Conservation (phyloP, 2,797 vertebrate species). For the Eupleurogrammus muticus region DNA sequence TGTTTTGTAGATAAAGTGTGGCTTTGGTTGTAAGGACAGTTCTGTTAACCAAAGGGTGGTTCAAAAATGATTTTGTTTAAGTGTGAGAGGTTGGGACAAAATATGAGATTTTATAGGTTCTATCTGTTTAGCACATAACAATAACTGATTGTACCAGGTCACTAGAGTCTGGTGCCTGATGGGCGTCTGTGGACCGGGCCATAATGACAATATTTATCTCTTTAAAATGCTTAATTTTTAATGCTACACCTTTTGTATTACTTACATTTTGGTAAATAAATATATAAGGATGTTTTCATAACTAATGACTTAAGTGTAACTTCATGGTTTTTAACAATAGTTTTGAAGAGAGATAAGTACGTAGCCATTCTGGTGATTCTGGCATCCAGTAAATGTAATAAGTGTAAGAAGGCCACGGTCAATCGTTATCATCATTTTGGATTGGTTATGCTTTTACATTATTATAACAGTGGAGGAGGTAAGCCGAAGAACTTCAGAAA, state of each 20-base stretch:
- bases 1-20: constrained; percentile 28
- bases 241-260: not conserved
- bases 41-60: not conserved
- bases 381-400: constrained; percentile 10
- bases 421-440: not conserved
- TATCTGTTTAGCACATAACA: constrained; percentile 1
- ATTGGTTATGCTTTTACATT: constrained; percentile 1
- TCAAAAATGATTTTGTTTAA: constrained; percentile 7
- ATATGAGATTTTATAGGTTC: not conserved
- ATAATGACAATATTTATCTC: not conserved
- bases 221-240: constrained; percentile 11
- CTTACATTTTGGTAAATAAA: not conserved
- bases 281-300: not conserved
- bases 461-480: not conserved
- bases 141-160: not conserved
- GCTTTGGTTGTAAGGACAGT: constrained; percentile 10
- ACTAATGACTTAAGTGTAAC: constrained; percentile 6
- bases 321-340: not conserved
- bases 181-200: not conserved
- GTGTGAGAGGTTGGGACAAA: not conserved
- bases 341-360: constrained; percentile 1
- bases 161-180: not conserved
- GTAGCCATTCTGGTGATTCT: not conserved
- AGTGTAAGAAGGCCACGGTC: not conserved
- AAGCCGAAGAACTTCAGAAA: not conserved